phyloP scores from a whole-genome alignment of 2,113 vertebrate genomes.

The Tachysurus fulvidraco region DNA sequence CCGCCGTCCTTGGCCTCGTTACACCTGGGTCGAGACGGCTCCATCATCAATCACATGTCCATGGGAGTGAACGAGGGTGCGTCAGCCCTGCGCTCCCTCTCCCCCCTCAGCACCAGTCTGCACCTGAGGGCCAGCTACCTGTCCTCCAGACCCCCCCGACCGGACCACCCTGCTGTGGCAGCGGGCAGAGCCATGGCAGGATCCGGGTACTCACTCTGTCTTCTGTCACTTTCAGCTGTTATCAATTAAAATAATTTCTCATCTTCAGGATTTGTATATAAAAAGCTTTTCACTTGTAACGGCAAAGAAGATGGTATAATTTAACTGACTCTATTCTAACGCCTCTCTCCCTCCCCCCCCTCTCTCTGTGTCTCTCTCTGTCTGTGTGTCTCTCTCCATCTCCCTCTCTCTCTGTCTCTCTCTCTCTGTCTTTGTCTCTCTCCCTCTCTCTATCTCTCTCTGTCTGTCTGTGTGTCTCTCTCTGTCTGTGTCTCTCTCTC shows the following conservation, averaged over 20 bases:
- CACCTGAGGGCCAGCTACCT: conserved; percentile 72
- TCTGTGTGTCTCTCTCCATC: too few species aligned
- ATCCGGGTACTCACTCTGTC: conserved; percentile 77
- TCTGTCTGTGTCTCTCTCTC: too few species aligned
- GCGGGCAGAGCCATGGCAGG: conserved; percentile 78
- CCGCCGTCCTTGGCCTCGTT: conserved; percentile 80
- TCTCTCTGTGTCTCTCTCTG: too few species aligned
- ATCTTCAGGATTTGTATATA: background rate
- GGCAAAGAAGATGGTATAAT: background rate
- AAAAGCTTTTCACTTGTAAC: background rate
- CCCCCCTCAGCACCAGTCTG: conserved; percentile 82
- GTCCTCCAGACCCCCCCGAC: conserved; percentile 63
- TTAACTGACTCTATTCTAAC: background rate
- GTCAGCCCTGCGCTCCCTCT: conserved; percentile 88
- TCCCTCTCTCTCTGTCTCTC: too few species aligned
- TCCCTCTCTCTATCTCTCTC: too few species aligned
- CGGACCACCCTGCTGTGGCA: conserved; percentile 63
- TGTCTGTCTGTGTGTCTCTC: too few species aligned
- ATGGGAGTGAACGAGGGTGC: conserved; percentile 75
- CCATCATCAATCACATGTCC: conserved; percentile 78
- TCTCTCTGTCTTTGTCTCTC: too few species aligned
- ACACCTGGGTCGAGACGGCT: conserved; percentile 79
- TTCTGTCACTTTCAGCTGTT: background rate
- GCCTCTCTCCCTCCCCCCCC: background rate
- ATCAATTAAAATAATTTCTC: background rate